Evolutionary conservation across 1,140 invertebrate species (phyloP).

Genomic region (Planococcus citri): DNA sequence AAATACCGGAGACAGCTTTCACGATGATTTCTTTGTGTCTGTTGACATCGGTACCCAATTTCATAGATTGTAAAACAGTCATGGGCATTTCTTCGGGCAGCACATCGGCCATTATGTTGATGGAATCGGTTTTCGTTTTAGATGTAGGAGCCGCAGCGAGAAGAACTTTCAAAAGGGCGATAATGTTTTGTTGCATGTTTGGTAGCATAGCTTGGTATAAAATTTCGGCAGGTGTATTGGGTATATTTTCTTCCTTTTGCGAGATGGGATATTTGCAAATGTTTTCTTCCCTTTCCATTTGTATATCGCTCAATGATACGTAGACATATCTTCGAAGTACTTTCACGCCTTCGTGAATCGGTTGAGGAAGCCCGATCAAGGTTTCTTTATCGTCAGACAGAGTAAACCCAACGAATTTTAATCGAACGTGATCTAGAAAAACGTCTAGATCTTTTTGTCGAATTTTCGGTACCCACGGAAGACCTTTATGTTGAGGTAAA

Average conservation of each 20-base stretch:
- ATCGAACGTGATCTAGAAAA: slow-evolving; percentile 78
- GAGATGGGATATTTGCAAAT: slow-evolving; percentile 56
- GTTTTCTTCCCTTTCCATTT: slow-evolving; percentile 71
- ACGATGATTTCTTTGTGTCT: slow-evolving; percentile 98
- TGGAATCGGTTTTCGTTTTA: slow-evolving; percentile 95
- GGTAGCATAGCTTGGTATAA: slow-evolving; percentile 84
- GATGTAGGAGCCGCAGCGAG: slow-evolving; percentile 93
- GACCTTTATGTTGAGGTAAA: slow-evolving; percentile 38
- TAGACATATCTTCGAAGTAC: slow-evolving; percentile 77
- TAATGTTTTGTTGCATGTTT: slow-evolving; percentile 92
- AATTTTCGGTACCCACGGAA: slow-evolving; percentile 96
- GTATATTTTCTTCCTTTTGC: slow-evolving; percentile 53
- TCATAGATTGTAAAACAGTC: slow-evolving; percentile 93
- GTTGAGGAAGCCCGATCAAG: slow-evolving; percentile 80
- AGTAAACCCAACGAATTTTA: slow-evolving; percentile 91
- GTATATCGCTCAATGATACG: slow-evolving; percentile 65
- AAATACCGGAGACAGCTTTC: slow-evolving; percentile 89
- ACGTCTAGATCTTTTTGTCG: slow-evolving; percentile 80
- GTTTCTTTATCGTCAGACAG: slow-evolving; percentile 72
- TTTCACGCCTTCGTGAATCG: slow-evolving; percentile 87
- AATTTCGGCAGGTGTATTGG: slow-evolving; percentile 68
- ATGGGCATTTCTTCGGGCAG: slow-evolving; percentile 94
- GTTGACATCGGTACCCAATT: slow-evolving; percentile 92
- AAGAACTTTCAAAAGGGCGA: slow-evolving; percentile 90
- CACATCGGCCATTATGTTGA: slow-evolving; percentile 96